Base-by-base conservation (phyloP, 2,113 vertebrate species). In the Brachirus orientalis region DNA sequence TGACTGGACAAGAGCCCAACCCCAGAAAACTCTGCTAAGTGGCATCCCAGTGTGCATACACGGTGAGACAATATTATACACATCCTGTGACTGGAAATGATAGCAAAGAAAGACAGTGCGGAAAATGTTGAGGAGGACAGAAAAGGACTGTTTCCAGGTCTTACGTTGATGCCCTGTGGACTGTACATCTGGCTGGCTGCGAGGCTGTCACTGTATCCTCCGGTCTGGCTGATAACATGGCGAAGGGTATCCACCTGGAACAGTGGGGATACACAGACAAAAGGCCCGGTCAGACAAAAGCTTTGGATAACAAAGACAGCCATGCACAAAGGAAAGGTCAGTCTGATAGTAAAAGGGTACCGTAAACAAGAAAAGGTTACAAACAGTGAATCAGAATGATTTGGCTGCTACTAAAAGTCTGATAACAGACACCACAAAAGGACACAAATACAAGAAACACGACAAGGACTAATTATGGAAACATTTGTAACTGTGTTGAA, bases 201-300 rank as follows among this genome's bases (percentile, higher is more conserved):
- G 80, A 99, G 96, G 93, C 95, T 95, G 85, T 99, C 97, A 99
- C 95, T 98, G 97, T 98, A 99, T 95, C 98, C 98, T 92, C 96
- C 98, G 95, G 97, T 98, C 95, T 99, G 97, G 96, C 96, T 99
- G 97, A 99, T 99, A 98, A 99, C 98, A 98, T 99, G 98, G 97
- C 97, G 97, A 98, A 99, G 97, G 92, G 98, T 98, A 98, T 98
- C 98, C 96, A 99, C 97, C 98, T 99, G 95, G 90, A 96, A 94
- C 87, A 92, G 79, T 50, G 83, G 79, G 92, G 88, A 90, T 84
- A 70, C 79, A 89, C 56, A 89, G 28, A 90, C 82, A 89, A 90
- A 89, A 90, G 76, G 79, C 41, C 77, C 45, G 87, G 88, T 91
- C 86, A 91, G 85, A 91, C 85, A 86, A 89, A 86, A 81, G 77